Evolutionary conservation across 2,888 invertebrate species (phyloP), one percentile per base, ranked within the genome.

Genomic region (Campoletis raptor): DNA sequence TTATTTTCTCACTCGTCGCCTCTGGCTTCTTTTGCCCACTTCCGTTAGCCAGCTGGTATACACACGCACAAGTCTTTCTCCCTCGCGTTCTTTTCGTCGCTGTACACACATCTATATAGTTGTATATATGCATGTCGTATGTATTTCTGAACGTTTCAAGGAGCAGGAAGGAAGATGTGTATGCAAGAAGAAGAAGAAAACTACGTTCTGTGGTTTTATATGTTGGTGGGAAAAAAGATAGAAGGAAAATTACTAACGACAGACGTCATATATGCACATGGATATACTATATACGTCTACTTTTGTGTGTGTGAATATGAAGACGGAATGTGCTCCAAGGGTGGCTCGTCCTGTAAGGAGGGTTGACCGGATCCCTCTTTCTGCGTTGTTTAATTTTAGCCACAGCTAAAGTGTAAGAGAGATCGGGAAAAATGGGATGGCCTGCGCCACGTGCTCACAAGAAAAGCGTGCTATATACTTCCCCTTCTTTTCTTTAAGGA

Each of bases 11-110:
- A 89, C 89, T 90, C 89, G 84, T 86, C 77, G 83, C 83, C 88
- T 66, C 21, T 89, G 86, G 90, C 91, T 92, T 89, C 91, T 90
- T 89, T 84, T 87, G 86, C 88, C 87, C 88, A 92, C 92, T 94
- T 94, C 94, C 94, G 93, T 92, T 91, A 90, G 92, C 91, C 93
- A 93, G 93, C 93, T 93, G 93, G 91, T 90, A 81, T 81, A 83
- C 74, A 81, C 69, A 73, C 72, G 52, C 30, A 21, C 57, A 79
- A 69, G 40, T 9, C 36, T 24, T 10, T 86, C 77, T 64, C 18
- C 57, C 76, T 52, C 52, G 61, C 57, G 52, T 64, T 76, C 76
- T 64, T 66, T 81, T 69, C 82, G 79, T 52, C 48, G 15, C 57
- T 66, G 10, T 37, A 15, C 42, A 66, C 54, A 52, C 45, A 37